Percentiles rank a stretch among this genome's conserved stretches.
Conservation (phyloP, 2,113 vertebrate species). For the Chamaea fasciata region DNA sequence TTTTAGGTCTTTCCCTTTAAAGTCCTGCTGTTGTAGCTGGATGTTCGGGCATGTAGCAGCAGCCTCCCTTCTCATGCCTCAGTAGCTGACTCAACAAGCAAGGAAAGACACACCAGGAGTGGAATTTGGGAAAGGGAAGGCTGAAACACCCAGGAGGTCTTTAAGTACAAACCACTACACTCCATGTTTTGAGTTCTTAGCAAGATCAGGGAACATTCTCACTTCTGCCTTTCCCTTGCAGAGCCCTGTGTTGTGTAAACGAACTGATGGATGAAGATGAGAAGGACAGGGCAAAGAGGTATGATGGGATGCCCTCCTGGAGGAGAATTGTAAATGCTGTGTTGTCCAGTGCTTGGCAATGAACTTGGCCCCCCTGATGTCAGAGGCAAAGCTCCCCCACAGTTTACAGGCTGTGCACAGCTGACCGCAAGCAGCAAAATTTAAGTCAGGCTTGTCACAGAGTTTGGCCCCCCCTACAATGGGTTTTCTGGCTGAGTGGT, state of each 20-base stretch:
- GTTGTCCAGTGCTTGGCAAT: not conserved
- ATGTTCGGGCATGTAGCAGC: not conserved
- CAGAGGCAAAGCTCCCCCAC: not conserved
- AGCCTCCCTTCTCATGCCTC: not conserved
- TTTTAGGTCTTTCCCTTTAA: not conserved
- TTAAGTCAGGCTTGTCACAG: not conserved
- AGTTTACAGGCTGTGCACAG: not conserved
- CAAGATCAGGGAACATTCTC: not conserved
- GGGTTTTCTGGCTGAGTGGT: not conserved
- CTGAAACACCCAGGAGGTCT: not conserved
- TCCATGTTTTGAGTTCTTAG: not conserved
- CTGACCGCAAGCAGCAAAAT: not conserved
- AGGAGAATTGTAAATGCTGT: not conserved
- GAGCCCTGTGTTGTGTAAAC: constrained; percentile 83
- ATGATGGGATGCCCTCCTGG: not conserved
- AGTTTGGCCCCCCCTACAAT: not conserved
- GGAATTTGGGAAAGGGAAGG: not conserved
- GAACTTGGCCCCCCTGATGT: not conserved
- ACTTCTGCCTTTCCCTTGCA: constrained; percentile 59
- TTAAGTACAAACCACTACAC: not conserved
- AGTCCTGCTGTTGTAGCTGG: not conserved
- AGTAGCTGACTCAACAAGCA: not conserved
- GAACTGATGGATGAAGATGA: constrained; percentile 93
- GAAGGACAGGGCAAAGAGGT: constrained; percentile 94
- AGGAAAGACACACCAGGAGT: not conserved